A percentile compares a stretch with the other conserved stretches of the same genome.
Conservation (phyloP, 2,797 vertebrate genomes). For the Carcharodon carcharias region DNA sequence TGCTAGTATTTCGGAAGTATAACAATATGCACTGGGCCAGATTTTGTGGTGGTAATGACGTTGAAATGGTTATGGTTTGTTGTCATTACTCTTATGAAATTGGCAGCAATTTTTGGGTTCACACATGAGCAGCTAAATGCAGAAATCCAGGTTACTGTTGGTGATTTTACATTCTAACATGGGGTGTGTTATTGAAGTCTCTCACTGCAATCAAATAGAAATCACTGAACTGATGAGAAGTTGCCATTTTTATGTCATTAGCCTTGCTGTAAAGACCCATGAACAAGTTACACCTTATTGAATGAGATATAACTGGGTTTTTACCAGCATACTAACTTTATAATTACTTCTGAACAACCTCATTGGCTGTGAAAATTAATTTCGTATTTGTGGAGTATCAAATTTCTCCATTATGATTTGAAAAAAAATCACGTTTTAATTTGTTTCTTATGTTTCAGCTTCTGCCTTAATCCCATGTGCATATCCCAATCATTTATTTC, state of each 20-base stretch:
- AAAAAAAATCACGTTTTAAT: not conserved
- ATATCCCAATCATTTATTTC: not conserved
- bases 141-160: not conserved
- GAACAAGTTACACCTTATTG: not conserved
- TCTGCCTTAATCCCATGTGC: not conserved
- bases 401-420: not conserved
- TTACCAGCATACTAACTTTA: not conserved
- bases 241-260: not conserved
- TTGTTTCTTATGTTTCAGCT: not conserved
- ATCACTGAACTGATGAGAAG: not conserved
- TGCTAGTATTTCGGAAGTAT: not conserved
- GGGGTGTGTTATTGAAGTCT: not conserved
- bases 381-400: not conserved
- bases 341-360: not conserved
- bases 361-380: not conserved
- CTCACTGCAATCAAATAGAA: not conserved
- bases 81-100: not conserved
- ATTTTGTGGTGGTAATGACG: not conserved
- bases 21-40: not conserved
- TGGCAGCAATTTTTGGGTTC: not conserved
- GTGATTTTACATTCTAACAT: not conserved
- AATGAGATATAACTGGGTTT: not conserved
- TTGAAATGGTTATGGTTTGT: not conserved
- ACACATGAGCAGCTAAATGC: not conserved
- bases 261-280: not conserved